Base-by-base conservation (phyloP, 1,140 invertebrate genomes). In the Plodia interpunctella region DNA sequence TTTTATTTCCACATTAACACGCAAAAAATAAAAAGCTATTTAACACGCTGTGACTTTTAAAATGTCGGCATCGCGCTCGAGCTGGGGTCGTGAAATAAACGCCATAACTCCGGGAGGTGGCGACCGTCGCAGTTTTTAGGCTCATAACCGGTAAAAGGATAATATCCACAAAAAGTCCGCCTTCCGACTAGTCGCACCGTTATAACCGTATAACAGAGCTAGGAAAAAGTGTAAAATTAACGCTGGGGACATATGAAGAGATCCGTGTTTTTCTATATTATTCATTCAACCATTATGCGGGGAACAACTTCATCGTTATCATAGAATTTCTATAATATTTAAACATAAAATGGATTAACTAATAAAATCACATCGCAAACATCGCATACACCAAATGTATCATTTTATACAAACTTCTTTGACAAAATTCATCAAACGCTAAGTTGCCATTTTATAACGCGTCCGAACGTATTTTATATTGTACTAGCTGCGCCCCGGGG, bases 101-200 rank as follows among this genome's bases (percentile, higher is more conserved):
- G 62, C 60, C 56, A 57, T 61, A 50, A 68, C 68, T 60, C 68
- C 60, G 66, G 66, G 61, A 70, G 69, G 62, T 68, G 61, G 44
- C 52, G 56, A 58, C 25, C 52, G 44, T 57, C 13, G 30, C 57
- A 62, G 59, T 76, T 81, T 78, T 66, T 78, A 62, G 72, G 67
- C 66, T 79, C 76, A 80, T 87, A 85, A 82, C 66, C 78, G 76
- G 75, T 85, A 85, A 87, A 83, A 82, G 79, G 78, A 87, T 87
- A 84, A 87, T 87, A 79, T 80, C 68, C 76, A 70, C 80, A 85
- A 87, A 85, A 85, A 83, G 74, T 76, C 73, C 38, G 38, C 38
- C 38, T n/a, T 44, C 66, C 65, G 73, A 70, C 72, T 68, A 66
- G 74, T 72, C 66, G 66, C 56, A 30, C 70, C 70, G 76, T 75